Base-by-base conservation (phyloP, 2,797 vertebrate species). In the Microchirus variegatus region DNA sequence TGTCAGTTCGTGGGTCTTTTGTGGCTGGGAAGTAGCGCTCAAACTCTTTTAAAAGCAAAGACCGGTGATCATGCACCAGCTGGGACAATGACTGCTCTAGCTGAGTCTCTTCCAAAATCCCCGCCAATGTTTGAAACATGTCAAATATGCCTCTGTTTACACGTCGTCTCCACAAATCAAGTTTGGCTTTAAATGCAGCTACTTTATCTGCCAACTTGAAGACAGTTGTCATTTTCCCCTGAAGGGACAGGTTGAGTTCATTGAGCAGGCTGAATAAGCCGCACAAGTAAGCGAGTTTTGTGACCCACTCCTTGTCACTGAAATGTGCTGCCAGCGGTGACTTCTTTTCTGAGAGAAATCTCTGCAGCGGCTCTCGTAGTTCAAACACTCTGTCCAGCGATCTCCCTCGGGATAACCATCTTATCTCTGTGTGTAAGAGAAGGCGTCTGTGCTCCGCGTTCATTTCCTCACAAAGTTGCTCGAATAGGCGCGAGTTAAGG, bases 201-300 rank as follows among this genome's bases (percentile, higher is more conserved):
- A 83, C 53, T 63, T 79, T 73, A 54, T 78, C 65, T 69, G 75
- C 52, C 57, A 78, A 63, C 52, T 71, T 80, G 35, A 79, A 75
- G 38, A 75, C 70, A 18, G 53, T 68, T 59, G 67, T 80, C 56
- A 67, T 42, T 64, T 81, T 38, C 66, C 10, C 61, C 45, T 73
- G 53, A 56, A 65, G 67, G 53, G 67, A 66, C 59, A 53, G 38
- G 55, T 36, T 72, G 19, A 63, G 49, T 54, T 59, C n/a, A 35
- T 56, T 81, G 51, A 78, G 57, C 58, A 75, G 35, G 14, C 13
- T 70, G 53, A 79, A 79, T 46, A 65, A 72, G 58, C 75, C 17
- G 8, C 63, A 70, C 16, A 75, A 5, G 59, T 77, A 64, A 43
- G 53, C 14, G 0, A 72, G 57, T 72, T 81, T 67, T 38, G 52